Percentiles rank a stretch among this genome's conserved stretches.
These are phyloP conservation scores for Mesorhabditis sp. DNA, from an alignment of 2,888 invertebrate genomes.

Conservation along the genomic window DNA sequence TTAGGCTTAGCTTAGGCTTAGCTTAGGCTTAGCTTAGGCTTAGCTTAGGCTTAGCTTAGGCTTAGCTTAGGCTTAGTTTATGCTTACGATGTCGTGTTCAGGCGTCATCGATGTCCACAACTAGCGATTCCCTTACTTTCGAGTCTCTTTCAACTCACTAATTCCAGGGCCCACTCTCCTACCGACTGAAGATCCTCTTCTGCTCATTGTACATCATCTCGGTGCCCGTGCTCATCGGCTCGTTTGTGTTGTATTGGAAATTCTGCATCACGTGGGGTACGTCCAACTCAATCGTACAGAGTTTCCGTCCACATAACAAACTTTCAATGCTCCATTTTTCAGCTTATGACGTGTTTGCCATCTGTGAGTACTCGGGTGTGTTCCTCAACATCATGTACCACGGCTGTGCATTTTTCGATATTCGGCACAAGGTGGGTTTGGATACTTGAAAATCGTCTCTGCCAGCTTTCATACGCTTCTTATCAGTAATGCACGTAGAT, in stretches of 20 bases:
- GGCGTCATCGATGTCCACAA: no score
- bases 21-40: no score
- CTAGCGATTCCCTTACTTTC: no score
- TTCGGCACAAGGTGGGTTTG: conserved; percentile 47
- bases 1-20: no score
- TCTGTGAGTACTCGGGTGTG: conserved; percentile 54
- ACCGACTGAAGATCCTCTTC: conserved; percentile 51
- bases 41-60: no score
- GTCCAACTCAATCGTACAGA: conserved; percentile 7
- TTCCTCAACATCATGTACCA: conserved; percentile 55
- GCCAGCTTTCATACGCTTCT: no score
- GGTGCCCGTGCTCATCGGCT: conserved; percentile 49
- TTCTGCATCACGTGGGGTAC: conserved; percentile 56
- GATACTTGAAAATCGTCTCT: no score
- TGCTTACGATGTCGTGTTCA: no score
- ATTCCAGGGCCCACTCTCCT: conserved; percentile 51
- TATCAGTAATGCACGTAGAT: no score
- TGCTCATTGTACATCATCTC: conserved; percentile 48
- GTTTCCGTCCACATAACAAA: no score
- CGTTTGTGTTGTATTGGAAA: conserved; percentile 55
- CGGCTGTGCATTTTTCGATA: conserved; percentile 56
- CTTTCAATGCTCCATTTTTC: conserved; percentile 18
- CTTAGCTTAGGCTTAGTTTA: no score
- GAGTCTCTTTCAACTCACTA: no score
- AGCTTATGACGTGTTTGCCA: conserved; percentile 56